These are phyloP conservation scores for Phallusia fumigata DNA, from an alignment of 23 tunicate species.

Conservation along the genomic window DNA sequence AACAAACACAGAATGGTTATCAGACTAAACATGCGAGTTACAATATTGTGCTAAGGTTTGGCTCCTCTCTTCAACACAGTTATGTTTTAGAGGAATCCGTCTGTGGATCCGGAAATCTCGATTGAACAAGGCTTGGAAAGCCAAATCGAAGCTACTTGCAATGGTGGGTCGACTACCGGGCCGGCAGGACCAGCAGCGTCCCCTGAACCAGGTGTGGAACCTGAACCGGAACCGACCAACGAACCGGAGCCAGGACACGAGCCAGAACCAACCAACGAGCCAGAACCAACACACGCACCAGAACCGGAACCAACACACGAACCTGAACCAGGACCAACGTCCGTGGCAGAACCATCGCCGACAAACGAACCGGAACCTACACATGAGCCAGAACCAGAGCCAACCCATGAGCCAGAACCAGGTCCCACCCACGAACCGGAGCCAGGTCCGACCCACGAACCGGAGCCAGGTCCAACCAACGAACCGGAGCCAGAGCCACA, in stretches of 20 bases:
- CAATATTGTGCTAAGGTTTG: too few species aligned
- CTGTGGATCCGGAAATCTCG: conserved; percentile 41
- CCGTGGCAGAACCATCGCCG: conserved; percentile 41
- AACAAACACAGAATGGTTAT: too few species aligned
- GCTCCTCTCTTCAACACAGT: neutral
- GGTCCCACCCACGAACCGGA: conserved; percentile 44
- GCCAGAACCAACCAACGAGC: conserved; percentile 27
- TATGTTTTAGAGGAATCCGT: conserved; percentile 22
- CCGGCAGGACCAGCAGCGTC: conserved; percentile 41
- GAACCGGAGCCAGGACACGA: conserved; percentile 40
- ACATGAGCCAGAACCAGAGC: conserved; percentile 27
- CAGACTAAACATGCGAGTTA: too few species aligned
- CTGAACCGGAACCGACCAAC: conserved; percentile 23
- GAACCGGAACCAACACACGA: conserved; percentile 27
- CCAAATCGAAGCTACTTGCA: conserved; percentile 28
- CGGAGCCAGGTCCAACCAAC: conserved; percentile 34
- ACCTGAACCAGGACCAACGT: conserved; percentile 14
- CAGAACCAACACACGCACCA: conserved; percentile 37
- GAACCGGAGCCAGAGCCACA: conserved; percentile 53
- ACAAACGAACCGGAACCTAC: conserved; percentile 38
- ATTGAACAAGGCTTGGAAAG: conserved; percentile 36
- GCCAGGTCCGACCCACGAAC: conserved; percentile 37
- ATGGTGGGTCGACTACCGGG: neutral
- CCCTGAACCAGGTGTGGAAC: conserved; percentile 21
- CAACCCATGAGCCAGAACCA: conserved; percentile 40